Base-by-base conservation (phyloP, 2,888 invertebrate species). In the Meandrusa payeni region DNA sequence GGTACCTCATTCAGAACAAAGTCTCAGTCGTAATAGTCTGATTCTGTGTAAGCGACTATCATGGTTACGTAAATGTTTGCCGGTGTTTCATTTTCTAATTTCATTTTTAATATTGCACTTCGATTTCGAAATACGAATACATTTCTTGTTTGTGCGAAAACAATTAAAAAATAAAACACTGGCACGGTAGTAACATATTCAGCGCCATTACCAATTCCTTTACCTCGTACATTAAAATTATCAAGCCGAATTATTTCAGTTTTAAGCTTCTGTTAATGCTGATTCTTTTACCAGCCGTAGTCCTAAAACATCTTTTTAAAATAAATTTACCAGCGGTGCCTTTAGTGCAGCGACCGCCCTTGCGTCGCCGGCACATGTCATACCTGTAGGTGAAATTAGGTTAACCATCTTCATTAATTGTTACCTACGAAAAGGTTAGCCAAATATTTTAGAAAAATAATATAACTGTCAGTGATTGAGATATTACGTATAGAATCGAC, bases 341-440 rank as follows among this genome's bases (percentile, higher is more conserved):
- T 92, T 97, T 96, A 78, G 97, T 97, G 92, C 97, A 97, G 90
- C 96, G 94, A 86, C 97, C 97, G 89, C 96, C 97, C 92, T 96
- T 96, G 89, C 96, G 93, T 83, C 96, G 93, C 76, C 97, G 94
- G 92, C 97, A 97, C 97, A 97, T 97, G 93, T 97, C 97, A 90
- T 97, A 96, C 94, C 97, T 97, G 94, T 90, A 88, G 89, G 85
- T 80, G 62, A 85, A 85, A 85, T 80, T 68, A 73, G 69, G 70
- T 66, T 75, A 66, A 60, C 64, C 58, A 61, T 76, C 73, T 75
- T 76, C 69, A 72, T 64, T 55, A 59, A 61, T 59, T 55, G 34
- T 52, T 29, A 42, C 38, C 41, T 41, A 40, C 45, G 41, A 43
- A 27, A 43, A 50, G 66, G 46, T 60, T 54, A 15, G 15, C 15